These are phyloP conservation scores for Erebia aethiops DNA, from an alignment of 2,888 invertebrate genomes.

Conservation along the genomic window DNA sequence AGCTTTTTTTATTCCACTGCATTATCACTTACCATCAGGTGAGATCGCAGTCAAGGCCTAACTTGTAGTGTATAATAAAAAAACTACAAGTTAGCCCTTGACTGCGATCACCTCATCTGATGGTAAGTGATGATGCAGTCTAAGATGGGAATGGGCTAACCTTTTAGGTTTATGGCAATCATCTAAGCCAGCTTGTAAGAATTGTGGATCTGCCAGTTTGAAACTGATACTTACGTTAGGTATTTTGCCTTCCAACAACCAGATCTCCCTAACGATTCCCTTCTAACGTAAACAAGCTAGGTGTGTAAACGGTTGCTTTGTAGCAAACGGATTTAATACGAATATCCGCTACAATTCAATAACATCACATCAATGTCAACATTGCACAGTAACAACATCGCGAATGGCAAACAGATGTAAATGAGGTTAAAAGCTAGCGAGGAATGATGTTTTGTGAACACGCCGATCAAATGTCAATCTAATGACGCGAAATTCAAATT, in stretches of 20 bases:
- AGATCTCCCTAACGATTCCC: background rate
- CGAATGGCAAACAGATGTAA: slow-evolving; percentile 49
- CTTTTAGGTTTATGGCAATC: too few relatives aligned
- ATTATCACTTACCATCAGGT: too few relatives aligned
- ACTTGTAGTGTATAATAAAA: too few relatives aligned
- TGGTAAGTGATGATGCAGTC: too few relatives aligned
- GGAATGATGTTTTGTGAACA: slow-evolving; percentile 68
- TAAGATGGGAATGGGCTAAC: too few relatives aligned
- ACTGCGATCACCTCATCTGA: too few relatives aligned
- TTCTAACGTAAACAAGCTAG: background rate
- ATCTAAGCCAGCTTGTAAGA: too few relatives aligned
- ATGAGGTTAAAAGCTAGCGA: slow-evolving; percentile 74
- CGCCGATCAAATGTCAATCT: slow-evolving; percentile 49
- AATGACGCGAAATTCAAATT: slow-evolving; percentile 9
- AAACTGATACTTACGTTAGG: too few relatives aligned
- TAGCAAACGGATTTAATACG: slow-evolving; percentile 26
- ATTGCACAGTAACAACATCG: slow-evolving; percentile 58
- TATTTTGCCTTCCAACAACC: background rate
- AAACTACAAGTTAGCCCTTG: too few relatives aligned
- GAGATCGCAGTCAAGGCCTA: too few relatives aligned
- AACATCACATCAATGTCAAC: slow-evolving; percentile 58
- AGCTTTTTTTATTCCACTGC: too few relatives aligned
- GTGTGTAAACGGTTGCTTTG: slow-evolving; percentile 27
- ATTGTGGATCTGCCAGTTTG: too few relatives aligned
- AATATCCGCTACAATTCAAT: slow-evolving; percentile 48